Conservation (phyloP, 2,888 invertebrate genomes). For the Nemurella pictetii region DNA sequence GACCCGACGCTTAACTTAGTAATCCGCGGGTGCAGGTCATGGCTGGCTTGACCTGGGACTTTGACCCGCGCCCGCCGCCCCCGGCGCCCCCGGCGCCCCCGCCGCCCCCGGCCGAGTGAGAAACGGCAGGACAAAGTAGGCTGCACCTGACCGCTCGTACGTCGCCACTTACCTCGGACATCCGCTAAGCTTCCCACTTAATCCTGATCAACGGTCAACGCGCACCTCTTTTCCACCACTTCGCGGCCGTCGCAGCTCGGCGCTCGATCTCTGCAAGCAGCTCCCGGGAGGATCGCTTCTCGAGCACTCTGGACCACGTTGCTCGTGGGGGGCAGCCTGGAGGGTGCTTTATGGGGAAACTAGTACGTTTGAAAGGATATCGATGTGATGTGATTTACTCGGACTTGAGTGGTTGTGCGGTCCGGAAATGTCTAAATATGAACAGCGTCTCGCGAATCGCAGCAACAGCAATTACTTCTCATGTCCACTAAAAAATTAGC, state of each 20-base stretch:
- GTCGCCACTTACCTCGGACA: not conserved
- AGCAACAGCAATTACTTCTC: not conserved
- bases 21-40: not conserved
- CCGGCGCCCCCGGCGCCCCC: no score
- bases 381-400: no score
- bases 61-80: not conserved
- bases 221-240: no score
- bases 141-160: not conserved
- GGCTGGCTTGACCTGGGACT: not conserved
- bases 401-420: no score
- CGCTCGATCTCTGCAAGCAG: no score
- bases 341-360: no score
- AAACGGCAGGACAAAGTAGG: not conserved
- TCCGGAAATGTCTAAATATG: not conserved
- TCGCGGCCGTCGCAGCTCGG: no score
- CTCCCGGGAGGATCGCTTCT: no score
- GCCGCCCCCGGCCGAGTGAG: no score
- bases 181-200: not conserved
- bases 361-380: no score
- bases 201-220: conserved; percentile 4
- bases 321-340: no score
- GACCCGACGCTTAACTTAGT: not conserved
- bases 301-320: no score
- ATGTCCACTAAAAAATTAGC: not conserved
- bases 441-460: not conserved